Evolutionary conservation across 2,888 invertebrate species (phyloP).

Genomic region (Liopterus haemorrhoidalis): DNA sequence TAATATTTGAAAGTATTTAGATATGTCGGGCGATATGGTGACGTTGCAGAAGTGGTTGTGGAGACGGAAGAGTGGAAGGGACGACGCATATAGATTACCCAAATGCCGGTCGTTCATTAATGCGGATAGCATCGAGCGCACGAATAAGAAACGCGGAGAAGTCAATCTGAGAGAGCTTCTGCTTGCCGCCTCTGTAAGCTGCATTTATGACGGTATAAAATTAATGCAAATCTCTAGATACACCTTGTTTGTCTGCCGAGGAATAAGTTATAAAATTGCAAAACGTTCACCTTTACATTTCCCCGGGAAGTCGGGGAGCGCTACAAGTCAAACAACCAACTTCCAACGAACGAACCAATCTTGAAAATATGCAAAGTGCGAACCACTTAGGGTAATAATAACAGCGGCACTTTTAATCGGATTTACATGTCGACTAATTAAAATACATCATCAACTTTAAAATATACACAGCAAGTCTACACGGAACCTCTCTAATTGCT

Average conservation of each 20-base stretch:
- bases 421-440: slow-evolving; percentile 39
- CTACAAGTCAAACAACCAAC: slow-evolving; percentile 38
- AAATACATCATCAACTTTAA: slow-evolving; percentile 44
- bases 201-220: slow-evolving; percentile 47
- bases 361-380: slow-evolving; percentile 44
- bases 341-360: slow-evolving; percentile 32
- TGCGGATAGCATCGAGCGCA: no score
- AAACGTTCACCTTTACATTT: slow-evolving; percentile 39
- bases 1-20: no score
- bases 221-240: slow-evolving; percentile 47
- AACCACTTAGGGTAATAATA: slow-evolving; percentile 44
- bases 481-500: slow-evolving; percentile 46
- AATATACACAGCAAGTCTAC: slow-evolving; percentile 37
- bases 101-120: no score
- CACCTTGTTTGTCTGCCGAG: slow-evolving; percentile 32
- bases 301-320: background rate
- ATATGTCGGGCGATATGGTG: no score
- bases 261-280: slow-evolving; percentile 26
- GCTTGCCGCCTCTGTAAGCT: slow-evolving; percentile 28
- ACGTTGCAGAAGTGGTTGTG: no score
- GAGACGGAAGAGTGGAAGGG: no score
- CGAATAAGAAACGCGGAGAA: slow-evolving; percentile 1
- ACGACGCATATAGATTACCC: no score
- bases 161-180: slow-evolving; percentile 14
- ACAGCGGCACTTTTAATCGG: slow-evolving; percentile 36